Conservation (phyloP, 2,113 vertebrate species). For the Scortum barcoo region DNA sequence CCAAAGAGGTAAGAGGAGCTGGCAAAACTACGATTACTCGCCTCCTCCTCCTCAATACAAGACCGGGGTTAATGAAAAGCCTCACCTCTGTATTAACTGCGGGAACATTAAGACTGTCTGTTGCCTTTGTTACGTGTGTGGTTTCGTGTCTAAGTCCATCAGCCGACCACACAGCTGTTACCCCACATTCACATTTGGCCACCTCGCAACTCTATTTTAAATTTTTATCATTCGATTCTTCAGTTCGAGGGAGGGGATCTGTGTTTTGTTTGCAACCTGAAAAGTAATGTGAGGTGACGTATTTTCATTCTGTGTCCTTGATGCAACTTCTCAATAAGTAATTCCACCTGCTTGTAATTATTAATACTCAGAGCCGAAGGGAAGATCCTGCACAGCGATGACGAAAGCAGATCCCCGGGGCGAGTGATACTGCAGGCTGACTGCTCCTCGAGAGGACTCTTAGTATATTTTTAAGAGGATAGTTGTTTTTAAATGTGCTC, state of each 20-base stretch:
- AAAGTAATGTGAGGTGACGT: not conserved
- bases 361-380: slow-evolving; percentile 54
- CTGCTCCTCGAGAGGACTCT: slow-evolving; percentile 1
- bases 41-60: slow-evolving; percentile 12
- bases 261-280: not conserved
- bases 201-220: not conserved
- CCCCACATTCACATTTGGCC: too few species aligned
- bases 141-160: not conserved
- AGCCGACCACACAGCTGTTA: not conserved
- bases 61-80: slow-evolving; percentile 43
- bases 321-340: slow-evolving; percentile 49
- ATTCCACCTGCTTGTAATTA: slow-evolving; percentile 25
- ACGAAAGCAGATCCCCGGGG: slow-evolving; percentile 23
- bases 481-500: not conserved
- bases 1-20: slow-evolving; percentile 26
- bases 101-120: slow-evolving; percentile 9
- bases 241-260: not conserved
- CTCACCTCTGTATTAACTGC: not conserved
- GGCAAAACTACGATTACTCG: not conserved
- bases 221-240: not conserved
- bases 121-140: slow-evolving; percentile 19
- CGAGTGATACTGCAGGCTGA: slow-evolving; percentile 15
- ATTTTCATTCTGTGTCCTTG: slow-evolving; percentile 12
- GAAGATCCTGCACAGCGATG: slow-evolving; percentile 14
- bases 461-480: not conserved